Evolutionary conservation across 1,140 invertebrate species (phyloP).

Genomic region (Lordiphosa collinella): DNA sequence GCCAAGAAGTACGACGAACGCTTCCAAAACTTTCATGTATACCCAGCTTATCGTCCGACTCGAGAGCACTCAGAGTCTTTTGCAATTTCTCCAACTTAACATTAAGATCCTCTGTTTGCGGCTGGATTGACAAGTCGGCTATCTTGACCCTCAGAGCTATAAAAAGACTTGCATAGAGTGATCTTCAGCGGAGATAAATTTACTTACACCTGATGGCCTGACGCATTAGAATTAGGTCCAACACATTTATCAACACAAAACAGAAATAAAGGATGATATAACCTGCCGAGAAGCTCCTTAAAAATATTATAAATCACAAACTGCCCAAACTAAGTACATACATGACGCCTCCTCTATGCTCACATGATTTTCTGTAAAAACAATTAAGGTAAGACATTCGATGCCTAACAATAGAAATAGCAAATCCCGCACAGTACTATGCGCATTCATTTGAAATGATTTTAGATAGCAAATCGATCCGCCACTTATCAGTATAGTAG

Average conservation of each 20-base stretch:
- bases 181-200: too few species aligned
- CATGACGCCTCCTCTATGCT: neutral
- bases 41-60: too few species aligned
- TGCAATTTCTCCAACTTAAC: too few species aligned
- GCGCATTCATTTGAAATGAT: constrained; percentile 40
- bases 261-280: constrained; percentile 18
- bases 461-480: constrained; percentile 39
- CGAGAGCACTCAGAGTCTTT: too few species aligned
- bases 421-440: constrained; percentile 21
- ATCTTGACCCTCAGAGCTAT: too few species aligned
- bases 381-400: neutral
- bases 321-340: neutral
- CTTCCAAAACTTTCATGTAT: neutral
- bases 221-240: constrained; percentile 25
- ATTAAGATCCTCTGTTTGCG: too few species aligned
- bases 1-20: neutral
- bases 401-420: constrained; percentile 30
- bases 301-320: neutral
- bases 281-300: neutral
- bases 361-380: neutral
- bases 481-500: constrained; percentile 29
- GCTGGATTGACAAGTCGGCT: neutral
- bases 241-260: constrained; percentile 31
- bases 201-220: constrained; percentile 33
- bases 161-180: neutral